phyloP scores from a whole-genome alignment of 1,140 invertebrate species.

The Metopolophium dirhodum region DNA sequence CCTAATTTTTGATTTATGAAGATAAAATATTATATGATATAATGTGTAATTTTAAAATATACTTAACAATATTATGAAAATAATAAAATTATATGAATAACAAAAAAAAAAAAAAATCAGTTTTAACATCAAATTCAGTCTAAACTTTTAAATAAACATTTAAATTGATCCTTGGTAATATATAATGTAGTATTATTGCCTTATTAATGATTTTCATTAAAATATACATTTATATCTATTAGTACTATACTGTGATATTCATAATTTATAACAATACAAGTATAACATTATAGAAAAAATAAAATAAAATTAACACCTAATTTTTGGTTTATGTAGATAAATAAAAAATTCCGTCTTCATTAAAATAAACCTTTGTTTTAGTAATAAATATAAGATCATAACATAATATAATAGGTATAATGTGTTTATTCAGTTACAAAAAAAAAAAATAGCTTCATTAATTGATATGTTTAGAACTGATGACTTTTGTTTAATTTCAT shows the following conservation, averaged over 20 bases:
- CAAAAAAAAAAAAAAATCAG: no score
- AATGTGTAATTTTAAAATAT: no score
- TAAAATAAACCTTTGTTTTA: background rate
- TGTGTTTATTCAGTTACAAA: no score
- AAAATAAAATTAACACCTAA: background rate
- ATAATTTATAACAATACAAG: background rate
- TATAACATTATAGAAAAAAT: background rate
- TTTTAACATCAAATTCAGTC: no score
- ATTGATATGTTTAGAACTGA: no score
- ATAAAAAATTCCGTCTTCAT: slow-evolving; percentile 8
- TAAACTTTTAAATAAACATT: no score
- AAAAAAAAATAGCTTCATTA: no score
- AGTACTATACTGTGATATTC: slow-evolving; percentile 2
- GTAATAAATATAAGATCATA: slow-evolving; percentile 19
- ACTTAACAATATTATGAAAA: no score
- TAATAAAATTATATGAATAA: no score
- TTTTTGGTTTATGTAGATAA: background rate
- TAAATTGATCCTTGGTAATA: slow-evolving; percentile 17
- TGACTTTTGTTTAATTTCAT: no score
- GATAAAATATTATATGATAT: no score
- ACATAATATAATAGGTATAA: slow-evolving; percentile 11
- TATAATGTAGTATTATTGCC: slow-evolving; percentile 10
- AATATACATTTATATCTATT: background rate
- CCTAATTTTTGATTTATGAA: no score
- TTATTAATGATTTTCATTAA: slow-evolving; percentile 23